Conservation (phyloP, 2,797 vertebrate species). For the Halcyon badia region DNA sequence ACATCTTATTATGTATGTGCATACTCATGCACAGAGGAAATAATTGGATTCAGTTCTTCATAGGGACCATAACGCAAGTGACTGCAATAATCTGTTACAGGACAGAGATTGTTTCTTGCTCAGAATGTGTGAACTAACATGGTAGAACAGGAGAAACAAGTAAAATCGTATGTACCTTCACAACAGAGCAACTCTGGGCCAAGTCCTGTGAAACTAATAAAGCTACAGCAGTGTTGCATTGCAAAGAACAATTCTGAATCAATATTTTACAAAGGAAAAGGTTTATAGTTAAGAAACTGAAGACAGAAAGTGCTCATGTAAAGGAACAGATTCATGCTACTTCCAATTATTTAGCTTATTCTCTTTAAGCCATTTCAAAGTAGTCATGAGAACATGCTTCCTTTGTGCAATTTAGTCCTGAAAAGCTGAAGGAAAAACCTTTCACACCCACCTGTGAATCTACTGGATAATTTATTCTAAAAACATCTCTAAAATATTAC, state of each 20-base stretch:
- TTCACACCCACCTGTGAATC: not conserved
- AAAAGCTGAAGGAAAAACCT: not conserved
- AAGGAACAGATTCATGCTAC: not conserved
- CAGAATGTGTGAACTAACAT: not conserved
- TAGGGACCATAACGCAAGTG: not conserved
- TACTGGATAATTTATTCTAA: not conserved
- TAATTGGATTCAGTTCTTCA: not conserved
- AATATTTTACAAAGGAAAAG: not conserved
- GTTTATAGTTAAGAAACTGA: not conserved
- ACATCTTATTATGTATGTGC: not conserved
- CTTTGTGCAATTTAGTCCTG: not conserved
- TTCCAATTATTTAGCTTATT: not conserved
- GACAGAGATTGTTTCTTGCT: not conserved
- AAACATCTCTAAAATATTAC: not conserved
- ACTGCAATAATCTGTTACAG: not conserved
- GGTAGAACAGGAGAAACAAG: not conserved
- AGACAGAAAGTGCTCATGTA: not conserved
- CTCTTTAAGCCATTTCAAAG: not conserved
- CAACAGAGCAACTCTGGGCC: not conserved
- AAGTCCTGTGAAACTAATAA: not conserved
- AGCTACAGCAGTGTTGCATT: not conserved
- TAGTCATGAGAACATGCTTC: not conserved
- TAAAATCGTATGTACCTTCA: not conserved
- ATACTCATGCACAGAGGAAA: accelerated
- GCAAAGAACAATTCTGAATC: not conserved